A percentile compares a stretch with the other conserved stretches of the same genome.
Conservation (phyloP, 2,888 invertebrate genomes). For the Cetonia aurata region DNA sequence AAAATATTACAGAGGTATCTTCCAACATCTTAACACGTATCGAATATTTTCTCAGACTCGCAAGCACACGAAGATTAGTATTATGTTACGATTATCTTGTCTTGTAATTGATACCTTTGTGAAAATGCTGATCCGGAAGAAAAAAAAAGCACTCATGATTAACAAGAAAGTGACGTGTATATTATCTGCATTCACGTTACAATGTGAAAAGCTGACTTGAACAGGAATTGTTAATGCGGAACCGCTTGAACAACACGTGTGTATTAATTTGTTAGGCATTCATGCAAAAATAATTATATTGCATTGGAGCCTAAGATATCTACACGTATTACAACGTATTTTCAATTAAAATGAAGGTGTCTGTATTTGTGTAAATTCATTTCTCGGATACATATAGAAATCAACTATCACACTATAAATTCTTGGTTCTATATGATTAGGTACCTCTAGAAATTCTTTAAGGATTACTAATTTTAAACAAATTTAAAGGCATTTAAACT, state of each 20-base stretch:
- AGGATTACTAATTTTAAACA: too few species aligned
- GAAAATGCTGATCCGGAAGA: conserved; percentile 2
- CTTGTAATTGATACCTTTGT: conserved; percentile 6
- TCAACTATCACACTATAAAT: too few species aligned
- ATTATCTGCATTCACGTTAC: neutral
- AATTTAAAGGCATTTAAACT: too few species aligned
- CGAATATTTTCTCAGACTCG: conserved; percentile 9
- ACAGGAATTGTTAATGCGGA: conserved; percentile 2
- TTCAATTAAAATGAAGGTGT: too few species aligned
- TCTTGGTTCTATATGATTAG: too few species aligned
- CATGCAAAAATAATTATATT: neutral
- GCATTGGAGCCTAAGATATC: neutral
- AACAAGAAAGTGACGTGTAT: neutral
- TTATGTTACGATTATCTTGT: neutral
- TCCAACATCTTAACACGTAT: neutral
- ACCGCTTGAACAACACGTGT: conserved; percentile 5
- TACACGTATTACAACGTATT: neutral
- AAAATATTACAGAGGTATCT: too few species aligned
- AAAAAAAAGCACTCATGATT: conserved; percentile 5
- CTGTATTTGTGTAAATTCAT: too few species aligned
- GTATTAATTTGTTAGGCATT: neutral
- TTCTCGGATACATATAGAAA: too few species aligned
- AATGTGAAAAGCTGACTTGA: conserved; percentile 2
- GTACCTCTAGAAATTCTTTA: too few species aligned
- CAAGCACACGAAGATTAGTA: neutral